Percentiles rank a stretch among this genome's conserved stretches.
These are phyloP conservation scores for Pseudomyrmex sp. DNA, from an alignment of 1,140 invertebrate genomes.

Conservation along the genomic window DNA sequence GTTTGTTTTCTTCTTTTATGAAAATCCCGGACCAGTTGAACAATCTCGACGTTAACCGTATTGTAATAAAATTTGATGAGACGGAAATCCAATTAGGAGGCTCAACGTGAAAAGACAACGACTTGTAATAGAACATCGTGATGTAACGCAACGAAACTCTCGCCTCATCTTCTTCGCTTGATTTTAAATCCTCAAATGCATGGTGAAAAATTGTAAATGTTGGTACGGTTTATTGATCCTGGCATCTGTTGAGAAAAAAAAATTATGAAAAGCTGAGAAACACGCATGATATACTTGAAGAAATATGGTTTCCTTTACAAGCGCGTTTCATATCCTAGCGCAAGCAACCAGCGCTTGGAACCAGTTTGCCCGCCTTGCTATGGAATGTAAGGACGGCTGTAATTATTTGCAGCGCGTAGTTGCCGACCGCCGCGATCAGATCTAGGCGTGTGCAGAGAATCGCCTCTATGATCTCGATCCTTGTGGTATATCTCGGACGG, in stretches of 20 bases:
- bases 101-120: neutral
- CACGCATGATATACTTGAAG: conserved; percentile 34
- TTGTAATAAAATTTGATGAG: neutral
- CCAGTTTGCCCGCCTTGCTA: conserved; percentile 69
- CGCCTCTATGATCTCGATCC: conserved; percentile 41
- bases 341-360: conserved; percentile 58
- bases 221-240: neutral
- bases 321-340: conserved; percentile 19
- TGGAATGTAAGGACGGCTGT: conserved; percentile 69
- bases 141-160: neutral
- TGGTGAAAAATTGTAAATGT: neutral
- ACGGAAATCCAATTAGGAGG: neutral
- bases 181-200: neutral
- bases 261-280: conserved; percentile 11
- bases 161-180: neutral
- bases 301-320: conserved; percentile 63
- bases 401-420: conserved; percentile 68
- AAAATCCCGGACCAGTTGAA: neutral
- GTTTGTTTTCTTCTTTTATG: neutral
- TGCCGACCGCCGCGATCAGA: conserved; percentile 64
- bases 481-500: conserved; percentile 64
- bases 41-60: conserved; percentile 3
- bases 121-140: neutral
- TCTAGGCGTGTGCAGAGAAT: conserved; percentile 59
- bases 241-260: neutral